Base-by-base conservation (phyloP, 1,140 invertebrate genomes). In the Bombus soroeensis region DNA sequence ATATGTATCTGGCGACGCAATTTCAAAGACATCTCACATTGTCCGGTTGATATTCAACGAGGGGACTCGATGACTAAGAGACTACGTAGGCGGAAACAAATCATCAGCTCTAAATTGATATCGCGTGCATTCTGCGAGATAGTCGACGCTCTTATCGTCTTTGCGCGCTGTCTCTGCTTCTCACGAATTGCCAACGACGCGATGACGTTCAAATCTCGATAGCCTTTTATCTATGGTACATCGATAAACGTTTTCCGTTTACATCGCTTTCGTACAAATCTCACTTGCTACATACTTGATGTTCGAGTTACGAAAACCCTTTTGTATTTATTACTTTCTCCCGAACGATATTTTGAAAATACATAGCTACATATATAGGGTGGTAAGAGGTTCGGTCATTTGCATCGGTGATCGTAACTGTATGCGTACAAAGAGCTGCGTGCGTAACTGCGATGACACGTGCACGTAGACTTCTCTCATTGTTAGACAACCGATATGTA, bases 51-150 rank as follows among this genome's bases (percentile, higher is more conserved):
- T 83, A 81, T 79, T 83, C 79, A 74, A 43, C 83, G 68, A 66
- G 88, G 83, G 77, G 68, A 47, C 76, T 81, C 68, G 73, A 81
- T 88, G 89, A 90, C 86, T 90, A 90, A 88, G 83, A 86, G 83
- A 4, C 71, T 47, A 71, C 88, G 82, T 87, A 70, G 74, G 86
- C 78, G 89, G 89, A 90, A 89, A 87, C 73, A 81, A 87, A 90
- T 90, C 86, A 90, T 90, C 89, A 90, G 88, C 86, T 62, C 78
- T 85, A 76, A 90, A 90, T 90, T 90, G 89, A 90, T 90, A 90
- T 83, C 88, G 77, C 74, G 76, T 43, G 39, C 77, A 74, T 89
- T 87, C 85, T 25, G 53, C 70, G 68, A 72, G 74, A 90, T 90
- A 87, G 18, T 12, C 32, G 76, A 57, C 39, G 66, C 72, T 71